phyloP scores from a whole-genome alignment of 2,797 vertebrate genomes.

The Argya squamiceps region DNA sequence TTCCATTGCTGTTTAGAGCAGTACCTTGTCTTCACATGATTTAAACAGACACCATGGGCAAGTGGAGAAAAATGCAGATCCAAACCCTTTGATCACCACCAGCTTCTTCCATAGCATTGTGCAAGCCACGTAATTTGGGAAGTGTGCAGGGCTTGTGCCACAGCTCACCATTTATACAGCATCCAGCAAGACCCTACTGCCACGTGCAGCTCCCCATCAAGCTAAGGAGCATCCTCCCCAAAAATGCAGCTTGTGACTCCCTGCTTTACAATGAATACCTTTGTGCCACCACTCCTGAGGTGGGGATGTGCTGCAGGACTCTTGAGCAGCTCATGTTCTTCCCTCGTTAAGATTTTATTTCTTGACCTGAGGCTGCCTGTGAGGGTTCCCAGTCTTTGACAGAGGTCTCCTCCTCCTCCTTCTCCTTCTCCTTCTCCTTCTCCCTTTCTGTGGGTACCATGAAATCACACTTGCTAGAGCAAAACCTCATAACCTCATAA shows the following conservation, averaged over 20 bases:
- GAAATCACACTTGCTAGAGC: neutral
- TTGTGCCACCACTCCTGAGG: neutral
- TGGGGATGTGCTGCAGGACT: neutral
- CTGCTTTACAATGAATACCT: neutral
- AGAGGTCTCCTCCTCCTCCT: neutral
- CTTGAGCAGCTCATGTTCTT: neutral
- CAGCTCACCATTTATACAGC: neutral
- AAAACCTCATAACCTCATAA: neutral
- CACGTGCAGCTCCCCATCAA: accelerated
- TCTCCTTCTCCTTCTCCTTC: neutral
- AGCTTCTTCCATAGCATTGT: neutral
- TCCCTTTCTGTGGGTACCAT: neutral
- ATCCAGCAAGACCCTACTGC: neutral
- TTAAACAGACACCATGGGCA: neutral
- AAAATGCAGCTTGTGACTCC: neutral
- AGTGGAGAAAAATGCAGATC: neutral
- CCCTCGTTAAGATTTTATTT: neutral
- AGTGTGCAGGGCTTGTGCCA: neutral
- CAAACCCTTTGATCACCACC: neutral
- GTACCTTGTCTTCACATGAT: neutral
- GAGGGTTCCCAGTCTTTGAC: neutral
- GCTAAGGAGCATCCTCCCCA: neutral
- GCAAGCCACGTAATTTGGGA: neutral
- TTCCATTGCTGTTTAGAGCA: neutral
- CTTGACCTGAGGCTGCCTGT: neutral